A percentile compares a stretch with the other conserved stretches of the same genome.
These are phyloP conservation scores for Drosophila pseudotalamancana DNA, from an alignment of 2,888 invertebrate species.

Conservation along the genomic window DNA sequence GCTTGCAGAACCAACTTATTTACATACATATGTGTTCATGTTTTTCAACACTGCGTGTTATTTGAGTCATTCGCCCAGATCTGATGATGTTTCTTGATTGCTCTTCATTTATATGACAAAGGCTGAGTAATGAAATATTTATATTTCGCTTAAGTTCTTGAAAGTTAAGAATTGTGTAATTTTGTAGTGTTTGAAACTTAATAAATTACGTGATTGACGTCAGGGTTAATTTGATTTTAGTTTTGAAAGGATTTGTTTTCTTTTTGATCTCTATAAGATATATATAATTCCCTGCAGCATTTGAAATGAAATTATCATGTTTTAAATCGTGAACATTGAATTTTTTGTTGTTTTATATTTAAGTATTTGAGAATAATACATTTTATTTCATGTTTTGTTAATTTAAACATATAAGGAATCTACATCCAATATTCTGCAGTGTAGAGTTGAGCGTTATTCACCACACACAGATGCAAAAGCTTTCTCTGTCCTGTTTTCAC, in stretches of 20 bases:
- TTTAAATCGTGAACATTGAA: too few relatives aligned
- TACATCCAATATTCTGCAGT: conserved; percentile 7
- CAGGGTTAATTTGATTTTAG: too few relatives aligned
- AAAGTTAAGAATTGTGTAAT: neutral
- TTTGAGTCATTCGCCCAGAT: conserved; percentile 5
- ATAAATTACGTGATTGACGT: too few relatives aligned
- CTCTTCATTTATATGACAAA: neutral
- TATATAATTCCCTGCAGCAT: too few relatives aligned
- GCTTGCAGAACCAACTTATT: conserved; percentile 23
- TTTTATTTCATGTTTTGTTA: neutral
- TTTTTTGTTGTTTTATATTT: too few relatives aligned
- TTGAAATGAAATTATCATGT: too few relatives aligned
- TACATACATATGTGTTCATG: conserved; percentile 22
- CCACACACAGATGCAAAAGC: conserved; percentile 46
- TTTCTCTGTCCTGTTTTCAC: conserved; percentile 28
- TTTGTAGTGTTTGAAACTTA: too few relatives aligned
- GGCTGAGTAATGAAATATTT: neutral
- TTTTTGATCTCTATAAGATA: too few relatives aligned
- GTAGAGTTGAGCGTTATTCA: conserved; percentile 43
- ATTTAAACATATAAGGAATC: neutral
- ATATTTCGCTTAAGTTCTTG: neutral
- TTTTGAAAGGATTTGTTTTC: too few relatives aligned
- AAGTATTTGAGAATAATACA: neutral
- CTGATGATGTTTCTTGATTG: conserved; percentile 11
- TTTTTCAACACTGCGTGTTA: conserved; percentile 6